A percentile compares a stretch with the other conserved stretches of the same genome.
These are phyloP conservation scores for Meliscaeva auricollis DNA, from an alignment of 2,888 invertebrate species.

Conservation along the genomic window DNA sequence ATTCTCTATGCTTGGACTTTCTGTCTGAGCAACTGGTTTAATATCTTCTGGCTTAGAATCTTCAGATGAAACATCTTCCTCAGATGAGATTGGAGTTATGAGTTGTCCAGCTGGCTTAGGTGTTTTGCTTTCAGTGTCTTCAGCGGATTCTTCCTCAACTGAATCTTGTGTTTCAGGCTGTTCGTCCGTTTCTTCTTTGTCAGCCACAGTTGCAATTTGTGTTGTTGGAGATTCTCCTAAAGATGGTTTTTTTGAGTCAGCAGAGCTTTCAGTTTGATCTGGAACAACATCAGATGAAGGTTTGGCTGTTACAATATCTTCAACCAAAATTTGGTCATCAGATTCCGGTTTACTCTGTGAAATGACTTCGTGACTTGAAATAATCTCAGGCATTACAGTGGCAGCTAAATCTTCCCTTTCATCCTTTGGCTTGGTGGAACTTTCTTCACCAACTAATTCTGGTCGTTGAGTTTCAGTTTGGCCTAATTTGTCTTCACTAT, in stretches of 20 bases:
- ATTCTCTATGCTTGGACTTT: neutral
- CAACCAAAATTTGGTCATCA: conserved; percentile 66
- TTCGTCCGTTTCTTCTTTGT: conserved; percentile 15
- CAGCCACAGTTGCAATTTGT: neutral
- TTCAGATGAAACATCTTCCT: conserved; percentile 22
- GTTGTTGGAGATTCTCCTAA: conserved; percentile 58
- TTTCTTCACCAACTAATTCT: conserved; percentile 59
- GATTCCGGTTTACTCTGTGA: conserved; percentile 68
- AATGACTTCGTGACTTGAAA: conserved; percentile 40
- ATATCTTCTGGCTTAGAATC: conserved; percentile 1
- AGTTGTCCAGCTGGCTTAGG: neutral
- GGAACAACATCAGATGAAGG: conserved; percentile 43
- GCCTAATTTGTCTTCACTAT: conserved; percentile 17
- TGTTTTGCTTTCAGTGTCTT: conserved; percentile 25
- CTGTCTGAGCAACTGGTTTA: neutral
- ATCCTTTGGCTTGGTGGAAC: conserved; percentile 62
- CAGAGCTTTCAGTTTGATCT: conserved; percentile 21
- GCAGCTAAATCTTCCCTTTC: conserved; percentile 51
- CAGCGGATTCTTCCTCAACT: neutral
- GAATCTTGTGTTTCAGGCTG: conserved; percentile 30
- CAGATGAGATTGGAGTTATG: conserved; percentile 1
- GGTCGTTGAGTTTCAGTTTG: conserved; percentile 9
- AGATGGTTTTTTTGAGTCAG: conserved; percentile 27
- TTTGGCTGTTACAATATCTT: conserved; percentile 42
- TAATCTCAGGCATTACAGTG: neutral